These are phyloP conservation scores for Patella pellucida DNA, from an alignment of 2,888 invertebrate species.

Conservation along the genomic window DNA sequence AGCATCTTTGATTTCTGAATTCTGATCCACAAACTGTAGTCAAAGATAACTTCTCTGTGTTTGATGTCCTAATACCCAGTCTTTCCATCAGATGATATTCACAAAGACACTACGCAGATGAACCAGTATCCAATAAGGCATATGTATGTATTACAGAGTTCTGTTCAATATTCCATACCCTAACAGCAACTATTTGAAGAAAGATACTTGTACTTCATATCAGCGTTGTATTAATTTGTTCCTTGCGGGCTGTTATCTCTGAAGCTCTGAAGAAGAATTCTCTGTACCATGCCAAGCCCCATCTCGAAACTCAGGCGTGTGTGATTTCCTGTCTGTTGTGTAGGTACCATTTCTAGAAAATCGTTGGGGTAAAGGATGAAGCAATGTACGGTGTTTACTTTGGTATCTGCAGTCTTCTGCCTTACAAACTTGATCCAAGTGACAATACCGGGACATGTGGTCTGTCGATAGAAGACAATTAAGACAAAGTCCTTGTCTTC, in stretches of 20 bases:
- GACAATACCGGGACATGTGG: background rate
- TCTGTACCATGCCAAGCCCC: no score
- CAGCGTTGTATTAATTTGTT: no score
- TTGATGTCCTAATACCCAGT: background rate
- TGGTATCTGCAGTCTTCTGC: background rate
- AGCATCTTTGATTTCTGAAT: background rate
- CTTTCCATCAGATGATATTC: background rate
- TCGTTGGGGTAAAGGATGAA: background rate
- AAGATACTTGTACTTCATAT: background rate
- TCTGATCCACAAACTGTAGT: background rate
- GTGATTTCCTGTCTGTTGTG: no score
- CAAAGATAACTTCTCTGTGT: background rate
- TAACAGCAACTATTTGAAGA: background rate
- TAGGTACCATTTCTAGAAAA: no score
- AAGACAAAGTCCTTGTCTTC: no score
- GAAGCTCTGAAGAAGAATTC: no score
- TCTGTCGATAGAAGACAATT: no score
- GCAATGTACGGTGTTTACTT: background rate
- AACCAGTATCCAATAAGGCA: background rate
- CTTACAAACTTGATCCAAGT: background rate
- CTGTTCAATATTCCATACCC: background rate
- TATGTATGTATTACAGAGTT: background rate
- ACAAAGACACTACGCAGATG: background rate
- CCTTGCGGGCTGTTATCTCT: no score
- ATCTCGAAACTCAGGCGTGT: no score